Evolutionary conservation across 2,888 invertebrate species (phyloP).

Genomic region (Cosmopolites sordidus): DNA sequence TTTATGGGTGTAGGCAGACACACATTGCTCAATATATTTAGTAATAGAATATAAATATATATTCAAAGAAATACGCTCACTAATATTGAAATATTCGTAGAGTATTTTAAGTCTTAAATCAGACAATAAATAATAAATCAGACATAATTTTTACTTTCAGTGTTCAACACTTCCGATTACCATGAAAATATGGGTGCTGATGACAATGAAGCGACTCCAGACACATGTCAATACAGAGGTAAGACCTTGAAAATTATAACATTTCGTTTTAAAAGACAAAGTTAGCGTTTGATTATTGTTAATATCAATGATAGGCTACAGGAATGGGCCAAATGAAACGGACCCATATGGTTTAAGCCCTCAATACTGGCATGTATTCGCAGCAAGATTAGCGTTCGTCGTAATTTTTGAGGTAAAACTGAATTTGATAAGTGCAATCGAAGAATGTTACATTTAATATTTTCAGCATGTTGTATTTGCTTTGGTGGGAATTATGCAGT

Average conservation of each 20-base stretch:
- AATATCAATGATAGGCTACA: conserved; percentile 44
- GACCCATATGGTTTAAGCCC: conserved; percentile 77
- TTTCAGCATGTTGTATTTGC: conserved; percentile 81
- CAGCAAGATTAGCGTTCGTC: conserved; percentile 88
- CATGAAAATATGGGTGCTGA: conserved; percentile 71
- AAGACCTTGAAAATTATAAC: conserved; percentile 30
- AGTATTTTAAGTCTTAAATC: no score
- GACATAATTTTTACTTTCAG: conserved; percentile 43
- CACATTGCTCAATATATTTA: no score
- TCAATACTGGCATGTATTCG: conserved; percentile 93
- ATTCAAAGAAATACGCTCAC: no score
- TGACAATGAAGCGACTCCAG: conserved; percentile 58
- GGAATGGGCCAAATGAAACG: conserved; percentile 64
- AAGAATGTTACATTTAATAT: no score
- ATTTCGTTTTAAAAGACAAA: background rate
- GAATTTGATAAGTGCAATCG: no score
- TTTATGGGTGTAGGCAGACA: no score
- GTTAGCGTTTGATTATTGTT: background rate
- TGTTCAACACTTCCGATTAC: conserved; percentile 81
- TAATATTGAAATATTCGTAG: no score
- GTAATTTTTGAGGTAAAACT: conserved; percentile 91
- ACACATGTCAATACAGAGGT: conserved; percentile 78
- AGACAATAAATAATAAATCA: conserved; percentile 1
- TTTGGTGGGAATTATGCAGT: conserved; percentile 83
- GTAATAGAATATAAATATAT: no score